phyloP scores from a whole-genome alignment of 2,888 invertebrate species.

The Apodemia mormo region DNA sequence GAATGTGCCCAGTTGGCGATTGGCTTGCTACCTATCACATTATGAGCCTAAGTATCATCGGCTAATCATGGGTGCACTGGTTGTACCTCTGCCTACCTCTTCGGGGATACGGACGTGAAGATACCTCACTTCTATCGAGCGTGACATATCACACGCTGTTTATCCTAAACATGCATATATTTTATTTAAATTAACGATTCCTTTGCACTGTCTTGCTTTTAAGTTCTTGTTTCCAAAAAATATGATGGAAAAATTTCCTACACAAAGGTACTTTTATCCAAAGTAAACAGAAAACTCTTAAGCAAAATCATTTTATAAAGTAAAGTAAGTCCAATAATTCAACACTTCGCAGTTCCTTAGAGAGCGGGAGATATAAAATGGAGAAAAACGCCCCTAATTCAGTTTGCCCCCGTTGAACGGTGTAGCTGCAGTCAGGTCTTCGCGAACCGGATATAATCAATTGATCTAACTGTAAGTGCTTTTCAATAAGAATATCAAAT shows the following conservation, averaged over 20 bases:
- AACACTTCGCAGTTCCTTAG: conserved; percentile 70
- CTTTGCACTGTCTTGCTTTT: no score
- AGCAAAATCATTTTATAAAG: conserved; percentile 72
- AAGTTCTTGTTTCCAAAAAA: no score
- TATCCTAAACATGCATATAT: no score
- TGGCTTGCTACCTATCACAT: no score
- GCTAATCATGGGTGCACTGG: no score
- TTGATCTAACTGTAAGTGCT: conserved; percentile 38
- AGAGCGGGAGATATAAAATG: conserved; percentile 70
- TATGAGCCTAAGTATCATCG: no score
- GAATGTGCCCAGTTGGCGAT: no score
- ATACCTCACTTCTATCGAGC: no score
- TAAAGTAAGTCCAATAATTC: conserved; percentile 78
- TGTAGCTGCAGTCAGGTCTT: conserved; percentile 57
- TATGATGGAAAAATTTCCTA: neutral
- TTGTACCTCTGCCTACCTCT: no score
- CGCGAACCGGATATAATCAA: conserved; percentile 61
- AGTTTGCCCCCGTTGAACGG: conserved; percentile 66
- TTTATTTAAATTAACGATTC: no score
- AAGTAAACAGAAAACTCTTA: conserved; percentile 68
- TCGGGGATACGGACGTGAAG: no score
- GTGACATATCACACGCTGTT: no score
- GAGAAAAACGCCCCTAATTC: conserved; percentile 76
- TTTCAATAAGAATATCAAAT: conserved; percentile 5
- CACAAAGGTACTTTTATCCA: conserved; percentile 47